These are phyloP conservation scores for Apeltes quadracus DNA, from an alignment of 2,113 vertebrate species.

Conservation along the genomic window DNA sequence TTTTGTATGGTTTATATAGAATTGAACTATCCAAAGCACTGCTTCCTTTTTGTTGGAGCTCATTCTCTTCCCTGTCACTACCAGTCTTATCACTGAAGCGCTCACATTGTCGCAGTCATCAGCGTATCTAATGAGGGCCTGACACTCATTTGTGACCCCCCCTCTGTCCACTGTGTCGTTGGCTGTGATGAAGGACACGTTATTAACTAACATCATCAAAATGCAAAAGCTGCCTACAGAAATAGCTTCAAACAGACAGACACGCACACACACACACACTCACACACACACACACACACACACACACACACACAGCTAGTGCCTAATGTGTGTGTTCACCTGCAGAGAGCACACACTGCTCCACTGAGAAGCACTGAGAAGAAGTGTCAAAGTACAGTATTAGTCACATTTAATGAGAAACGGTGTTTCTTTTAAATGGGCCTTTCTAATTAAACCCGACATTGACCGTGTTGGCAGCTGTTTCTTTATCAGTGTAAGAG, in stretches of 20 bases:
- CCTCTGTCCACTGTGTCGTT: slow-evolving; percentile 28
- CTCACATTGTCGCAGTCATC: slow-evolving; percentile 1
- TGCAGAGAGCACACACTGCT: slow-evolving; percentile 38
- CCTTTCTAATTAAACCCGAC: background rate
- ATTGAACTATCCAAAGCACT: background rate
- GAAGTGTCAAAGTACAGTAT: background rate
- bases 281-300: slow-evolving; percentile 15
- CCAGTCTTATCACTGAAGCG: slow-evolving; percentile 14
- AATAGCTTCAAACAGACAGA: slow-evolving; percentile 10
- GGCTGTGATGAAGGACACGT: slow-evolving; percentile 28
- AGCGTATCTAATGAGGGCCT: background rate
- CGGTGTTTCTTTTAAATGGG: background rate
- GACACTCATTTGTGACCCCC: slow-evolving; percentile 24
- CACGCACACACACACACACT: background rate
- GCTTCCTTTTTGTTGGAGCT: slow-evolving; percentile 27
- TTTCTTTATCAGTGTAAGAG: slow-evolving; percentile 6
- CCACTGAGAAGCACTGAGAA: no score
- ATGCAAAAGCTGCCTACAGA: slow-evolving; percentile 17
- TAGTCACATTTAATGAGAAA: slow-evolving; percentile 17
- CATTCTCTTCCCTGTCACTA: background rate
- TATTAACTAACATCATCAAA: slow-evolving; percentile 44
- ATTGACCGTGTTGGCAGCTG: slow-evolving; percentile 16
- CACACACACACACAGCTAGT: slow-evolving; percentile 15
- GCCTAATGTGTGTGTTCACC: slow-evolving; percentile 45
- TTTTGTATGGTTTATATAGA: background rate